Conservation (phyloP, 2,113 vertebrate species). For the Atherinomorus stipes region DNA sequence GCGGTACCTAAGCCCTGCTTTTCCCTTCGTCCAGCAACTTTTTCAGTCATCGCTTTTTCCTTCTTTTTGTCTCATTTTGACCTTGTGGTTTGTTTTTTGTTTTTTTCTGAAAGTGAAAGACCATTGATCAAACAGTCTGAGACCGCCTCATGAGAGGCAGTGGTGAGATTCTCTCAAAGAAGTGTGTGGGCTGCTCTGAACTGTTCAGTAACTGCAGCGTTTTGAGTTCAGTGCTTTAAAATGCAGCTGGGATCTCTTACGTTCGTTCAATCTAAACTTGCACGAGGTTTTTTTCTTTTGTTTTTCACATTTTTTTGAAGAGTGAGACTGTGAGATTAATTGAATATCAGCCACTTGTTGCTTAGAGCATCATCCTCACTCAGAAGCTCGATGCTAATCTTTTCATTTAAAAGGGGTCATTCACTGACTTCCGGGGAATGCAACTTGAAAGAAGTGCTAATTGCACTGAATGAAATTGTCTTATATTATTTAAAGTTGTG, state of each 20-base stretch:
- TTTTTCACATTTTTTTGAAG: conserved; percentile 6
- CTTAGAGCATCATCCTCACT: conserved; percentile 4
- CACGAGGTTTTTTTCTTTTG: background rate
- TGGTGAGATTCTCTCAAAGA: conserved; percentile 35
- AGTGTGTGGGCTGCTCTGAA: conserved; percentile 35
- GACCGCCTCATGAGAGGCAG: conserved; percentile 17
- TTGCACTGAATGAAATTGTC: conserved; percentile 44
- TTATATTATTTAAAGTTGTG: conserved; percentile 46
- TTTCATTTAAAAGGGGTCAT: conserved; percentile 3
- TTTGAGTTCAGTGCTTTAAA: conserved; percentile 23
- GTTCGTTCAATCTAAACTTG: conserved; percentile 4
- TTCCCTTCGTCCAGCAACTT: conserved; percentile 37
- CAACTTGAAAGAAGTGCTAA: conserved; percentile 34
- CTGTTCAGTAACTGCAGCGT: conserved; percentile 31
- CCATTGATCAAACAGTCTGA: conserved; percentile 23
- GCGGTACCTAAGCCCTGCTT: conserved; percentile 22
- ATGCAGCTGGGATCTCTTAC: conserved; percentile 1
- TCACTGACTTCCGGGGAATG: conserved; percentile 10
- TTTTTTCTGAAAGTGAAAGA: conserved; percentile 29
- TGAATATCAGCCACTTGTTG: conserved; percentile 12
- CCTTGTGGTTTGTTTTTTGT: conserved; percentile 40
- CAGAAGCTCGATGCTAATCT: background rate
- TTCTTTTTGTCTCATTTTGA: conserved; percentile 16
- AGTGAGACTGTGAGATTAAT: background rate
- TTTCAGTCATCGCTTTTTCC: conserved; percentile 2